Base-by-base conservation (phyloP, 2,797 vertebrate genomes). In the Tiaroga cobitis region DNA sequence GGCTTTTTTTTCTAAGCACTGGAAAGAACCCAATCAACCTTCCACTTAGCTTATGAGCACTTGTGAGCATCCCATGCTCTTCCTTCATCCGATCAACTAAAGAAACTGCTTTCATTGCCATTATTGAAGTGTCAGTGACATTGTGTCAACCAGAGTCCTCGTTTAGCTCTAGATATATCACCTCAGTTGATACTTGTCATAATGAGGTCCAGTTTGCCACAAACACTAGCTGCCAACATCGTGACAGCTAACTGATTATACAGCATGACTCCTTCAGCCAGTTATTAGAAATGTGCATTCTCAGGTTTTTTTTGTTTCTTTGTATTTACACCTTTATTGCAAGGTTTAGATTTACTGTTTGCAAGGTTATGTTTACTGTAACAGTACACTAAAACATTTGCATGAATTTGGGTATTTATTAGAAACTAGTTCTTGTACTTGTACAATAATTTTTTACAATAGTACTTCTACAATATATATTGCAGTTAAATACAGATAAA, bases 151-250 rank as follows among this genome's bases (percentile, higher is more conserved):
- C 34, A 77, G 21, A 39, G 21, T 77, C 24, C 54, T 78, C n/a
- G 61, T 78, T 78, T 61, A 26, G 15, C 74, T 24, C 0, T 11
- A 29, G 16, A 74, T 32, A 26, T n/a, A 56, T 59, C 21, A 51
- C 51, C 51, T 61, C 75, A 19, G 34, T 43, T 78, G 56, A 78
- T 37, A 41, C 34, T 78, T 78, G 37, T 63, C n/a, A 63, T 63
- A 78, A 63, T 63, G 37, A 78, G n/a, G 76, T 63, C 37, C 37
- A 61, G 54, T 78, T 29, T 26, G 24, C 54, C 56, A 63, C 8
- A 78, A 78, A 61, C 24, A 63, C 76, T 43, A 6, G 56, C 37
- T 78, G 56, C n/a, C 56, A 59, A 29, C 75, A 41, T 41, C 3
- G n/a, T 61, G 75, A 77, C 54, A 26, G 4, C 75, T 26, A 61